phyloP scores from a whole-genome alignment of 2,113 vertebrate species.

The Lathamus discolor region DNA sequence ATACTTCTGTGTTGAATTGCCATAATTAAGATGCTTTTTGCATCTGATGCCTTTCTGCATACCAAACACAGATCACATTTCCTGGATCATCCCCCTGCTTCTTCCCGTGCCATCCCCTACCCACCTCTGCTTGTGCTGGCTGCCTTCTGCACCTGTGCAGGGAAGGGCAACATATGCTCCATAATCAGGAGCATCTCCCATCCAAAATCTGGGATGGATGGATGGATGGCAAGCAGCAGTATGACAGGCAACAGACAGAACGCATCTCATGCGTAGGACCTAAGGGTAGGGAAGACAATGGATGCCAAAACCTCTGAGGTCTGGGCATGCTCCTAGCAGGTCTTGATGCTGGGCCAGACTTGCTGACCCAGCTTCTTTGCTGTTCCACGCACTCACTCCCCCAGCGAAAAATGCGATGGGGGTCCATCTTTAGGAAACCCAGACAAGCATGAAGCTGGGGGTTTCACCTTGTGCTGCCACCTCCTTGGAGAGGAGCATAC shows the following conservation, averaged over 20 bases:
- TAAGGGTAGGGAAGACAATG: neutral
- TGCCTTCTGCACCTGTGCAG: neutral
- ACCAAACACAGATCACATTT: neutral
- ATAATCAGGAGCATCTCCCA: neutral
- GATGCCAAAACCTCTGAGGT: neutral
- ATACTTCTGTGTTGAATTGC: slow-evolving; percentile 6
- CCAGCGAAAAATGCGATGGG: rapidly evolving
- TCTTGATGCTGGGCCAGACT: neutral
- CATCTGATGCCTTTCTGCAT: neutral
- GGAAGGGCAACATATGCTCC: neutral
- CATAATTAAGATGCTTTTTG: slow-evolving; percentile 15
- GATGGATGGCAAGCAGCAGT: neutral
- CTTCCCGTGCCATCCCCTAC: neutral
- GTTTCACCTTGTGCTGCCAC: neutral
- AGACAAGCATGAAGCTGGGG: neutral
- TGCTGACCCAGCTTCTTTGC: neutral
- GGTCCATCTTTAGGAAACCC: neutral
- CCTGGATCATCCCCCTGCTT: neutral
- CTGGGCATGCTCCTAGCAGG: neutral
- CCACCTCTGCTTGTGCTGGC: neutral
- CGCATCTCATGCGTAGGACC: rapidly evolving
- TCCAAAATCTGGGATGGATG: neutral
- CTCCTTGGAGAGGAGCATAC: neutral
- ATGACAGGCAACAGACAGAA: neutral
- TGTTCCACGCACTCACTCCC: rapidly evolving